phyloP scores from a whole-genome alignment of 1,140 invertebrate genomes.

The Halotydeus destructor region DNA sequence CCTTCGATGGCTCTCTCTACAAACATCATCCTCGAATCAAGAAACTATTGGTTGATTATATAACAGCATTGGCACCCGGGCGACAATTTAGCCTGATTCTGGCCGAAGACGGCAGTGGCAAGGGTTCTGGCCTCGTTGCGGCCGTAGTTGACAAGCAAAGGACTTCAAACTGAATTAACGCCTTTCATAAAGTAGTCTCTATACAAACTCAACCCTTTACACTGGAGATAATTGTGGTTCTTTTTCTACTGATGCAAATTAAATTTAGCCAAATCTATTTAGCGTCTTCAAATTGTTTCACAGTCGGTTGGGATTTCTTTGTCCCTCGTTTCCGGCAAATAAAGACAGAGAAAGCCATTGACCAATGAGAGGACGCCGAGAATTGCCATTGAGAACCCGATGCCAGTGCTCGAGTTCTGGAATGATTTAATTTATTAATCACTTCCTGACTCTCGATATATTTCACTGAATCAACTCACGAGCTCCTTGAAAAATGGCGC shows the following conservation, averaged over 20 bases:
- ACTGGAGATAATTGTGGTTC: too few relatives aligned
- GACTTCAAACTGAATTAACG: neutral
- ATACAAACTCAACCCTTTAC: too few relatives aligned
- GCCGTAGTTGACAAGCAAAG: conserved; percentile 33
- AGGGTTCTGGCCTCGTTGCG: conserved; percentile 48
- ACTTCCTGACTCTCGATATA: neutral
- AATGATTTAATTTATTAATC: neutral
- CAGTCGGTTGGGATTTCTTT: conserved; percentile 11
- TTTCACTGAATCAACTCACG: conserved; percentile 20
- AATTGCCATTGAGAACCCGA: conserved; percentile 1
- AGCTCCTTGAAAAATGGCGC: conserved; percentile 31
- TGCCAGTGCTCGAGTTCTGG: neutral
- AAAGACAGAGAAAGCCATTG: neutral
- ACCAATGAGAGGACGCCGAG: conserved; percentile 7
- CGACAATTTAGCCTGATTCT: conserved; percentile 42
- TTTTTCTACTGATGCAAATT: too few relatives aligned
- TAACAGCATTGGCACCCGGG: conserved; percentile 30
- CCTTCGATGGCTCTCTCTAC: conserved; percentile 67
- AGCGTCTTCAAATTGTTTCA: too few relatives aligned
- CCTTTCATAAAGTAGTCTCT: too few relatives aligned
- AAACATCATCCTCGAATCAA: conserved; percentile 59
- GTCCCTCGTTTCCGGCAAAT: conserved; percentile 7
- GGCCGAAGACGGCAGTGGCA: conserved; percentile 56
- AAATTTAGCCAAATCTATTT: too few relatives aligned
- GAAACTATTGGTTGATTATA: conserved; percentile 48